phyloP scores from a whole-genome alignment of 2,797 vertebrate genomes.

The Thripadectes ignobilis region DNA sequence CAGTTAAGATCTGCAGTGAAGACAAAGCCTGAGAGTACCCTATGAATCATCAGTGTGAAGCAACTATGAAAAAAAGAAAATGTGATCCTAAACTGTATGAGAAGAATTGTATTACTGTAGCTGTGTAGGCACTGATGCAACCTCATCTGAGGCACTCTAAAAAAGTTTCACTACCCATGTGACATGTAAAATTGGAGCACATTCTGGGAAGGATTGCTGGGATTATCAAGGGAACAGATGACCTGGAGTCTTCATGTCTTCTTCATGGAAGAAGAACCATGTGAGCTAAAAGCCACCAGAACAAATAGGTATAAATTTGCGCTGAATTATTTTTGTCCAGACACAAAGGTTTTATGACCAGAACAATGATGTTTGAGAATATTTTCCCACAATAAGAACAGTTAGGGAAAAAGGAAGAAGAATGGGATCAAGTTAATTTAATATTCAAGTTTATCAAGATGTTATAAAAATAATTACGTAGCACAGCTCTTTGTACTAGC shows the following conservation, averaged over 20 bases:
- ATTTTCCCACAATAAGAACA: not conserved
- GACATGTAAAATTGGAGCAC: not conserved
- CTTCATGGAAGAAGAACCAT: not conserved
- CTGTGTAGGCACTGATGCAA: not conserved
- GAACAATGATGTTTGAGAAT: not conserved
- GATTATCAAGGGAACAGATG: not conserved
- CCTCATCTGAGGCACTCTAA: not conserved
- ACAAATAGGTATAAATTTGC: not conserved
- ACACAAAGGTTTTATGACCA: not conserved
- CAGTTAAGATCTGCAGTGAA: not conserved
- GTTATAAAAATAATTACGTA: conserved; percentile 19
- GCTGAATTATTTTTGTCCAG: not conserved
- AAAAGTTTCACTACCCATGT: not conserved
- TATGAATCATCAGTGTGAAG: not conserved
- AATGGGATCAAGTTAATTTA: conserved; percentile 13
- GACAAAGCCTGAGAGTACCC: not conserved
- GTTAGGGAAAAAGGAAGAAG: not conserved
- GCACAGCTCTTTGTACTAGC: not conserved
- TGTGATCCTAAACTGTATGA: not conserved
- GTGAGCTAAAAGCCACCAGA: not conserved
- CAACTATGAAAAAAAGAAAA: not conserved
- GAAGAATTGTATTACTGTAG: not conserved
- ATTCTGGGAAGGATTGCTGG: not conserved
- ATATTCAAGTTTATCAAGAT: conserved; percentile 11
- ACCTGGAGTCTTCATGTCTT: not conserved